These are phyloP conservation scores for Macrosoma leucophasiata DNA, from an alignment of 2,888 invertebrate species.

Conservation along the genomic window DNA sequence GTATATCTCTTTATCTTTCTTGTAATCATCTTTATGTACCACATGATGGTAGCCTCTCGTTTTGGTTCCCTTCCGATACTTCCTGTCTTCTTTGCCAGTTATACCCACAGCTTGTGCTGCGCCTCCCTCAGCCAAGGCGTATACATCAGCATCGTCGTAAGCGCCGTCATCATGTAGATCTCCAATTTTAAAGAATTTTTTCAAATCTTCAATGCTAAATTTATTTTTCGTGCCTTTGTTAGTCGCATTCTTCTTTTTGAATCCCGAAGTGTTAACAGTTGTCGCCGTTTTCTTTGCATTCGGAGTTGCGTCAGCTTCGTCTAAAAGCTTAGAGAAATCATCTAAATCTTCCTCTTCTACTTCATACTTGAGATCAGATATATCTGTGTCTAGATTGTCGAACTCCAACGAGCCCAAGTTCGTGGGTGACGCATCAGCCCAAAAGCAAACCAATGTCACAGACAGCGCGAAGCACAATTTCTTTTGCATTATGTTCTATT, in stretches of 20 bases:
- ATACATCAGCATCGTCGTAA: slow-evolving; percentile 55
- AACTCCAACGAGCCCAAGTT: slow-evolving; percentile 41
- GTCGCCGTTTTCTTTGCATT: slow-evolving; percentile 27
- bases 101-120: slow-evolving; percentile 51
- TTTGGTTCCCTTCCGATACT: slow-evolving; percentile 73
- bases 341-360: slow-evolving; percentile 51
- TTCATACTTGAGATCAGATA: slow-evolving; percentile 48
- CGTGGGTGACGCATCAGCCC: slow-evolving; percentile 44
- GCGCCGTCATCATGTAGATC: slow-evolving; percentile 44
- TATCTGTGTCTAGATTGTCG: slow-evolving; percentile 49
- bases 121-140: slow-evolving; percentile 54
- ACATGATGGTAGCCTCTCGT: slow-evolving; percentile 75
- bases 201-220: slow-evolving; percentile 46
- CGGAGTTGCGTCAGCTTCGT: slow-evolving; percentile 30
- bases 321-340: slow-evolving; percentile 42
- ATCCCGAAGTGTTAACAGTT: slow-evolving; percentile 38
- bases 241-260: slow-evolving; percentile 41
- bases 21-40: slow-evolving; percentile 77
- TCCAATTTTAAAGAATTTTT: slow-evolving; percentile 44
- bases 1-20: slow-evolving; percentile 76
- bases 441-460: slow-evolving; percentile 42
- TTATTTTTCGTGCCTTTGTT: slow-evolving; percentile 43
- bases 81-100: slow-evolving; percentile 59
- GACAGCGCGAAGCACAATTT: slow-evolving; percentile 43
- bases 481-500: slow-evolving; percentile 46